These are phyloP conservation scores for Leptopilina myrica DNA, from an alignment of 2,888 invertebrate genomes.

Conservation along the genomic window DNA sequence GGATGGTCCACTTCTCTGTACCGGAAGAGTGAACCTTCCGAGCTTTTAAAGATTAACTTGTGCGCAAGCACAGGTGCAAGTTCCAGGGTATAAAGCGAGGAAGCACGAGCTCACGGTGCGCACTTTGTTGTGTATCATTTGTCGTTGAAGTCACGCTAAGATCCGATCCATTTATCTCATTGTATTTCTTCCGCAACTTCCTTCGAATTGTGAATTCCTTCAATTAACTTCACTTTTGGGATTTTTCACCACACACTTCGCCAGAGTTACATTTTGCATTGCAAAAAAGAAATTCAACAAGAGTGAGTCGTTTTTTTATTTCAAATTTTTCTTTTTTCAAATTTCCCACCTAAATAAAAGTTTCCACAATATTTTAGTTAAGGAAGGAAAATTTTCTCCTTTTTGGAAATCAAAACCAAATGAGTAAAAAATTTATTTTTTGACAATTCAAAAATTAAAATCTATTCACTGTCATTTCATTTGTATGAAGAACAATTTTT, in stretches of 20 bases:
- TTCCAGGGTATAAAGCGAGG: conserved; percentile 72
- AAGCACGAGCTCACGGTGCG: conserved; percentile 68
- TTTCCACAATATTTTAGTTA: background rate
- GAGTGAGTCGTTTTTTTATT: conserved; percentile 2
- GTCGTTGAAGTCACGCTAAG: conserved; percentile 49
- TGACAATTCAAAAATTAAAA: too few relatives aligned
- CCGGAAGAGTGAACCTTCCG: conserved; percentile 38
- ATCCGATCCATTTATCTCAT: conserved; percentile 41
- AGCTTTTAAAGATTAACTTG: conserved; percentile 48
- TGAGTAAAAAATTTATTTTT: too few relatives aligned
- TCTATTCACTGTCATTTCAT: too few relatives aligned
- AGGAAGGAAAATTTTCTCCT: too few relatives aligned
- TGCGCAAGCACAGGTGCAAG: conserved; percentile 73
- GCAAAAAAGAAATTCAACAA: background rate
- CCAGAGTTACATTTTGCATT: too few relatives aligned
- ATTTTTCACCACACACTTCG: background rate
- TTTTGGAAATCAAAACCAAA: too few relatives aligned
- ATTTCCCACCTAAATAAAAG: background rate
- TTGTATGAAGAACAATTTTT: too few relatives aligned
- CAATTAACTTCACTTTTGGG: background rate
- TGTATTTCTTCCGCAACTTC: conserved; percentile 21
- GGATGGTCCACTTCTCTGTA: conserved; percentile 30
- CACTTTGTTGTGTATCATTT: conserved; percentile 69
- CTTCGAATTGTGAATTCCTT: background rate
- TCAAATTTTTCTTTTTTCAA: background rate